Evolutionary conservation across 2,113 vertebrate genomes (phyloP).

Genomic region (Nematolebias whitei): DNA sequence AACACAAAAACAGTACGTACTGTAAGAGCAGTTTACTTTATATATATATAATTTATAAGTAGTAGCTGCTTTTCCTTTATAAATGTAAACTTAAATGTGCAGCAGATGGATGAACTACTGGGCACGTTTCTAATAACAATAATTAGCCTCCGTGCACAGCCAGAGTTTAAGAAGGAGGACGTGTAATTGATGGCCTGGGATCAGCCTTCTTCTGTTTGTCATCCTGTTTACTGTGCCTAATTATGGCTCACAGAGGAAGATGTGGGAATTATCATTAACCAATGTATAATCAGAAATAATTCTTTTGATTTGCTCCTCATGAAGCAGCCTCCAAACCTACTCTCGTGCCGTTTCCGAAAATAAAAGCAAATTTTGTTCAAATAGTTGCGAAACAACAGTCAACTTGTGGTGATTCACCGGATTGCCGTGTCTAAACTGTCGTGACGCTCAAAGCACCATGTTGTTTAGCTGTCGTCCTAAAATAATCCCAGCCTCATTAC

Average conservation of each 20-base stretch:
- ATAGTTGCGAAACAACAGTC: neutral
- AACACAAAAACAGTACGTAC: conserved; percentile 43
- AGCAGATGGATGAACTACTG: conserved; percentile 74
- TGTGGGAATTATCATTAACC: conserved; percentile 76
- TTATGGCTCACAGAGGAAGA: conserved; percentile 71
- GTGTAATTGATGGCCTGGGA: conserved; percentile 76
- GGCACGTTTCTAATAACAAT: conserved; percentile 76
- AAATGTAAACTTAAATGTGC: conserved; percentile 50
- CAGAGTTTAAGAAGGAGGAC: conserved; percentile 71
- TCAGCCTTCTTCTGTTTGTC: conserved; percentile 72
- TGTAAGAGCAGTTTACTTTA: conserved; percentile 27
- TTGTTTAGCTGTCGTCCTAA: conserved; percentile 70
- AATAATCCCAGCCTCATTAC: conserved; percentile 57
- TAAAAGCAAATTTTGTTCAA: conserved; percentile 5
- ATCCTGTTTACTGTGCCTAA: conserved; percentile 76
- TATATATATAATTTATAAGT: conserved; percentile 14
- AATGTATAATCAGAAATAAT: conserved; percentile 78
- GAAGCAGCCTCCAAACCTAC: conserved; percentile 35
- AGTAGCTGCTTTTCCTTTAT: conserved; percentile 15
- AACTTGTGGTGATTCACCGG: neutral
- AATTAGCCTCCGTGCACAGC: conserved; percentile 75
- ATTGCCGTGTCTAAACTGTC: conserved; percentile 4
- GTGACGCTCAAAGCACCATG: conserved; percentile 38
- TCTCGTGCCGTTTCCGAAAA: neutral
- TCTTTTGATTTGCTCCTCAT: conserved; percentile 67